Base-by-base conservation (phyloP, 2,888 invertebrate genomes). In the Lochmaea crataegi region DNA sequence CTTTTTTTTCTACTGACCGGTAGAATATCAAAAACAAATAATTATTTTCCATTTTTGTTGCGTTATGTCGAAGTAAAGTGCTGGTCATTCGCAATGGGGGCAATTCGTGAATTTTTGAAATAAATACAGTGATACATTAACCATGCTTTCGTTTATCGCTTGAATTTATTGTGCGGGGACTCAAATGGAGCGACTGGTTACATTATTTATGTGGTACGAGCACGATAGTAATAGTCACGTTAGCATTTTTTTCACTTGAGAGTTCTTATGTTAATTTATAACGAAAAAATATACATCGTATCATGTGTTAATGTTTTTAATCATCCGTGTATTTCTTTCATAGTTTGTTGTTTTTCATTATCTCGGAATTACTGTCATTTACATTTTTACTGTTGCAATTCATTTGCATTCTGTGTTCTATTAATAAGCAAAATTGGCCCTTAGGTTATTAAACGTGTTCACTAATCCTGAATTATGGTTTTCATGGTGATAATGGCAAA, bases 181-280 rank as follows among this genome's bases (percentile, higher is more conserved):
- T 82, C 81, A 78, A 83, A 83, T 82, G 81, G 82, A 84, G 83
- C 78, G 83, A 79, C 82, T 81, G 79, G 80, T 78, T 74, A 79
- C 71, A 82, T 84, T 84, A 85, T 85, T 85, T 85, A 85, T 84
- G 80, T 73, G 76, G 76, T 75, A 67, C 79, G 80, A 83, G 83
- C 85, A 85, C 85, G 85, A 85, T 81, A 84, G 81, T 84, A 83
- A 84, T 77, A 83, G 84, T 85, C 84, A 85, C 85, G 85, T 85
- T 81, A 84, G 79, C 77, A 75, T 81, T 82, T 82, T 82, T 81
- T 79, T 78, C 67, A 41, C 68, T 77, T 73, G 75, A 65, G 22
- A 48, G 56, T 78, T 80, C 79, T 80, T 81, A 83, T 83, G 82
- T 82, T 80, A 82, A 83, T 83, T 79, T 76, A 76, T 79, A 76